Percentiles rank a stretch among this genome's conserved stretches.
Conservation (phyloP, 2,888 invertebrate genomes). For the Calliphora vomitoria region DNA sequence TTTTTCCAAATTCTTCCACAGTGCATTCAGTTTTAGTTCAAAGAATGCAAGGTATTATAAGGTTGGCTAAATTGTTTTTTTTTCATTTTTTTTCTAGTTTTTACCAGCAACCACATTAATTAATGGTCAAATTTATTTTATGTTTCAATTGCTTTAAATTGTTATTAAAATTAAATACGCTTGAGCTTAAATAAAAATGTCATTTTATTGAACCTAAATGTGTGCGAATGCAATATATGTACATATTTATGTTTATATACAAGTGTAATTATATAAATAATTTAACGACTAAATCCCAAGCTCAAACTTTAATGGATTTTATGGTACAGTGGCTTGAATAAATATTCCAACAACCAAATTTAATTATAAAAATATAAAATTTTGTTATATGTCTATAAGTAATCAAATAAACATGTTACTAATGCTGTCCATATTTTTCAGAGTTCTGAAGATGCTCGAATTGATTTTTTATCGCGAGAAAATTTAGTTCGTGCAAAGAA, state of each 20-base stretch:
- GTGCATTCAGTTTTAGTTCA: too few species aligned
- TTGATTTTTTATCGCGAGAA: too few species aligned
- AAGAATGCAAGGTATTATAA: neutral
- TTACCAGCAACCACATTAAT: neutral
- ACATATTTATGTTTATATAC: neutral
- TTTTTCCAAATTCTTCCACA: too few species aligned
- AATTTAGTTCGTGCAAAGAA: too few species aligned
- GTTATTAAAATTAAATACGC: conserved; percentile 23
- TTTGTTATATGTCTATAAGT: too few species aligned
- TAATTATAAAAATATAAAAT: too few species aligned
- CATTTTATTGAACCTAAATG: neutral
- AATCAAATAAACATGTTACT: too few species aligned
- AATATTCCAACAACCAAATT: too few species aligned
- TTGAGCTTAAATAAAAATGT: neutral
- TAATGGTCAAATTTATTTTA: conserved; percentile 29
- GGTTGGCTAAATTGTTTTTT: neutral
- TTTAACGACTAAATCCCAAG: neutral
- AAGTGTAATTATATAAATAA: neutral
- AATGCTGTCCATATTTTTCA: too few species aligned
- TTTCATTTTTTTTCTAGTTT: neutral
- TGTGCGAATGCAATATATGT: neutral
- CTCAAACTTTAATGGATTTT: too few species aligned
- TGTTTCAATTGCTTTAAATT: conserved; percentile 25
- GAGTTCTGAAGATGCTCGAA: too few species aligned
- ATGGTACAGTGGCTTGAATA: too few species aligned